Base-by-base conservation (phyloP, 1,140 invertebrate genomes). In the Panonychus citri region DNA sequence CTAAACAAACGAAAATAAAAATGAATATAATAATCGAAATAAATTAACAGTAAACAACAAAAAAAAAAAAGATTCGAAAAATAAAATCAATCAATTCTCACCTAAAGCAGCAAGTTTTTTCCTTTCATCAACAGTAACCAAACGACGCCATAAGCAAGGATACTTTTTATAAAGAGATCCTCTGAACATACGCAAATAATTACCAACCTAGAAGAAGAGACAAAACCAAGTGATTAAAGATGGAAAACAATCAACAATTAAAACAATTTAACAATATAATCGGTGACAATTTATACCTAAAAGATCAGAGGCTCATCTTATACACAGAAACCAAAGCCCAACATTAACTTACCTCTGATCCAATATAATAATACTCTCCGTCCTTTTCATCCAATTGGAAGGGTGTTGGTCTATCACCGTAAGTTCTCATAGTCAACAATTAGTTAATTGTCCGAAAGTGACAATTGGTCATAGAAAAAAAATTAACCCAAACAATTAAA, bases 141-240 rank as follows among this genome's bases (percentile, higher is more conserved):
- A 82, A 66, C 93, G 77, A 64, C 93, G 78, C 71, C 81, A 94
- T 79, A 99, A 84, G 43, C 90, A 90, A 63, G 95, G 95, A 68
- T 96, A 99, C 66, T 86, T 85, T 70, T 98, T 98, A 69, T 98
- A 99, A 0, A 99, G 71, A 3, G 91, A 93, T 19, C 95, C 95
- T 59, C 94, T 78, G 70, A 97, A 97, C 61, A 98, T 77, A 19
- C 93, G 84, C 28, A 99, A 71, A 70, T 98, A 99, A 67, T 90
- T 90, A 17, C 90, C 90, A 57, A 91, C 85, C 83, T 86, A 64
- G 15, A 26, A 27, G n/a, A 37, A 54, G 5, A n/a, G 17, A 28
- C 5, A 28, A 48, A 42, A 59, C 10, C 12, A 27, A 1, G 0
- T 7, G 12, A 34, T 7, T 34, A 50, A 43, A 46, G 7, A n/a